Evolutionary conservation across 2,888 invertebrate species (phyloP).

Genomic region (Synanthedon tipuliformis): DNA sequence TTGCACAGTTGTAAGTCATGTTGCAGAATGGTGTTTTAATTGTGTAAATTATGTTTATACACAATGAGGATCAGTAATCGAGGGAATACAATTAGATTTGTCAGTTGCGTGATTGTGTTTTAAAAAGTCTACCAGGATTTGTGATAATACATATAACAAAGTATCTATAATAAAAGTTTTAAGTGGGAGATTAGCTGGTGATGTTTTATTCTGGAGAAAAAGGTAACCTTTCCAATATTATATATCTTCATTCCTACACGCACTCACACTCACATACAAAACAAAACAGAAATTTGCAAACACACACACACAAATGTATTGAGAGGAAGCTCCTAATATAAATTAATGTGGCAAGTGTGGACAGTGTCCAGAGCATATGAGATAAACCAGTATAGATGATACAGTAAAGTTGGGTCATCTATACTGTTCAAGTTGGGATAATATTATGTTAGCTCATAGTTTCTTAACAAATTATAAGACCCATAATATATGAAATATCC

Average conservation of each 20-base stretch:
- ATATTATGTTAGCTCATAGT: too few relatives aligned
- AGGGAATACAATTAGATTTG: constrained; percentile 65
- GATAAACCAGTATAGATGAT: too few relatives aligned
- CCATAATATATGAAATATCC: too few relatives aligned
- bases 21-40: constrained; percentile 63
- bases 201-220: constrained; percentile 57
- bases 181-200: constrained; percentile 68
- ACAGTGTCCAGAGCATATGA: too few relatives aligned
- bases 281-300: too few relatives aligned
- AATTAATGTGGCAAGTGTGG: too few relatives aligned
- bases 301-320: too few relatives aligned
- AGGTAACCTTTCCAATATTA: constrained; percentile 32
- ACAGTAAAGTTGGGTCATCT: too few relatives aligned
- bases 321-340: too few relatives aligned
- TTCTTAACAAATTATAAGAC: too few relatives aligned
- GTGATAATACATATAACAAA: constrained; percentile 81
- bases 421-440: too few relatives aligned
- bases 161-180: constrained; percentile 72
- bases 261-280: too few relatives aligned
- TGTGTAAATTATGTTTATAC: constrained; percentile 70
- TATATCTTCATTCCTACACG: neutral
- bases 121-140: constrained; percentile 79
- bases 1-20: constrained; percentile 38
- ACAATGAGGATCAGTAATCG: constrained; percentile 62
- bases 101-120: constrained; percentile 75